Evolutionary conservation across 2,888 invertebrate species (phyloP), one percentile per base, ranked within the genome.

Genomic region (Drosophila recens): DNA sequence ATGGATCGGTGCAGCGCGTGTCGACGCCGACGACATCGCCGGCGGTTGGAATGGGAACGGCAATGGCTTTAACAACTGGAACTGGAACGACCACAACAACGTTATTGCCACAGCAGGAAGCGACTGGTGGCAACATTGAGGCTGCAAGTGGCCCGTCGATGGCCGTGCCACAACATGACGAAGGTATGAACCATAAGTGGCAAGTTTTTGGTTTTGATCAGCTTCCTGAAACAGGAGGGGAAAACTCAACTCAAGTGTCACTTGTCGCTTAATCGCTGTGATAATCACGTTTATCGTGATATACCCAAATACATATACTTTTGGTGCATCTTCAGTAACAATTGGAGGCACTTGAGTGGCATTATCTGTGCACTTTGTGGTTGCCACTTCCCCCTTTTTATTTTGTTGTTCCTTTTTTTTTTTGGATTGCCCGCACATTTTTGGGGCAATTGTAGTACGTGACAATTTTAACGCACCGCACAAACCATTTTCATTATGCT

Each of bases 1-100:
- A 90, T 85, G 93, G 93, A 49, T 88, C 93, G 58, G 82, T 91
- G 34, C 90, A 90, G 58, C 87, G 92, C 77, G 77, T 82, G 64
- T 70, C 85, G 51, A 78, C 88, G 63, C 88, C 90, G 46, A 38
- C 90, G 36, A 30, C 58, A 13, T 53, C 71, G 54, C 45, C 76
- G 20, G 66, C 69, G 48, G 40, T 54, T 38, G 72, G 56, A 46
- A 17, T 67, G 30, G 30, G 30, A 17, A 20, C 66, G 11, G 20
- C 49, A 46, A 20, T 67, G 11, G 20, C 49, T 63, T 17, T 42
- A 43, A 15, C 48, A 69, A 54, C 56, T 43, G 78, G 20, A 64
- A 70, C 68, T 65, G 81, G 53, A 57, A 49, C 58, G 20, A 69
- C 52, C 67, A 57, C 75, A 62, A 57, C 75, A 62, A 70, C 75